Percentiles rank a stretch among this genome's conserved stretches.
phyloP scores from a whole-genome alignment of 1,140 invertebrate species.

The Augochlora pura region DNA sequence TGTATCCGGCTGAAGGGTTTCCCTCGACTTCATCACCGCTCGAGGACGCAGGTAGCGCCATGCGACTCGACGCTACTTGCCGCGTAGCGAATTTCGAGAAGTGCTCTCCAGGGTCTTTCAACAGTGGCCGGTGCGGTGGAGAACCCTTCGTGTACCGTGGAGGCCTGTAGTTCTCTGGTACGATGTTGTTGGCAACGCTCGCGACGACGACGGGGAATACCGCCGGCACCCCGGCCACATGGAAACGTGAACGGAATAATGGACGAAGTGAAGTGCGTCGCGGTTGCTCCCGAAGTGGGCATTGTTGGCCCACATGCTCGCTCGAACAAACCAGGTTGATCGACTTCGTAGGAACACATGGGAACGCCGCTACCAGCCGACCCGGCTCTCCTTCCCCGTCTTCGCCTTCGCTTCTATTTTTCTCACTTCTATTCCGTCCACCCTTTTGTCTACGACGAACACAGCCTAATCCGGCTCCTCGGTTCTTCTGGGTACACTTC shows the following conservation, averaged over 20 bases:
- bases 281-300: constrained; percentile 71
- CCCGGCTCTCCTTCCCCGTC: constrained; percentile 41
- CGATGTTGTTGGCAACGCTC: constrained; percentile 58
- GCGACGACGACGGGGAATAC: constrained; percentile 52
- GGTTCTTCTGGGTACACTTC: background rate
- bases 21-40: constrained; percentile 53
- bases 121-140: constrained; percentile 61
- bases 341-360: constrained; percentile 72
- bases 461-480: constrained; percentile 4
- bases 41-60: constrained; percentile 59
- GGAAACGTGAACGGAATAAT: constrained; percentile 71
- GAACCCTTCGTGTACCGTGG: constrained; percentile 62
- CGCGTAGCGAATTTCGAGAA: constrained; percentile 69
- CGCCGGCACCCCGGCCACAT: constrained; percentile 59
- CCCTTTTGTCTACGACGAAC: constrained; percentile 15
- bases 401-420: constrained; percentile 45
- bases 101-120: constrained; percentile 66
- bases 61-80: constrained; percentile 63
- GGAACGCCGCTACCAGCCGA: constrained; percentile 58
- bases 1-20: constrained; percentile 32
- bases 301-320: constrained; percentile 79
- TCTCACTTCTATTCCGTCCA: constrained; percentile 39
- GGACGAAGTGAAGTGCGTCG: constrained; percentile 74
- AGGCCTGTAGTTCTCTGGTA: constrained; percentile 29
- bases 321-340: constrained; percentile 72